phyloP scores from a whole-genome alignment of 2,888 invertebrate genomes.

The Patella caerulea region DNA sequence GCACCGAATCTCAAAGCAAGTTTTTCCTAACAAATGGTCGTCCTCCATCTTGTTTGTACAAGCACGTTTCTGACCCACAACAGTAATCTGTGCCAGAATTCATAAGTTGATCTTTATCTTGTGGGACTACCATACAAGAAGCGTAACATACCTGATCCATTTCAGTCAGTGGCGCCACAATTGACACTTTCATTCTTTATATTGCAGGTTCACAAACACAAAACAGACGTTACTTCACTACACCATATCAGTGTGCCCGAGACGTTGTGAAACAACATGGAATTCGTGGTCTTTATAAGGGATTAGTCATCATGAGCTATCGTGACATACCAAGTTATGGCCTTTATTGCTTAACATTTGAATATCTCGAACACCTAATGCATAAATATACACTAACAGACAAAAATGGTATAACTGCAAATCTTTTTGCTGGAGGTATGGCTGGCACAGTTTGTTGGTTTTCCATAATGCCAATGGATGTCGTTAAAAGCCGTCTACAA shows the following conservation, averaged over 20 bases:
- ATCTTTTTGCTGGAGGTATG: constrained; percentile 69
- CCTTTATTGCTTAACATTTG: constrained; percentile 78
- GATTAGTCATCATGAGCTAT: constrained; percentile 63
- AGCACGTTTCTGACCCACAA: no score
- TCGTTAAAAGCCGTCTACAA: constrained; percentile 82
- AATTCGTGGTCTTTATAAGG: constrained; percentile 61
- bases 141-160: no score
- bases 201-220: not conserved
- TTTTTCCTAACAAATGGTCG: no score
- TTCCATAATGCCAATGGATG: constrained; percentile 81
- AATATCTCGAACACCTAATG: constrained; percentile 62
- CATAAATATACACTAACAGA: constrained; percentile 42
- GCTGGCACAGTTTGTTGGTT: constrained; percentile 79
- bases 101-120: no score
- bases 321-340: constrained; percentile 78
- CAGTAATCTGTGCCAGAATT: no score
- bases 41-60: no score
- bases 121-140: no score
- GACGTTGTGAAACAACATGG: constrained; percentile 74
- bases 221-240: constrained; percentile 57
- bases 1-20: no score
- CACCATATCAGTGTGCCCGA: constrained; percentile 74
- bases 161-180: no score
- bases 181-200: no score
- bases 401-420: constrained; percentile 46